Base-by-base conservation (phyloP, 2,113 vertebrate species). In the Macrotus californicus region DNA sequence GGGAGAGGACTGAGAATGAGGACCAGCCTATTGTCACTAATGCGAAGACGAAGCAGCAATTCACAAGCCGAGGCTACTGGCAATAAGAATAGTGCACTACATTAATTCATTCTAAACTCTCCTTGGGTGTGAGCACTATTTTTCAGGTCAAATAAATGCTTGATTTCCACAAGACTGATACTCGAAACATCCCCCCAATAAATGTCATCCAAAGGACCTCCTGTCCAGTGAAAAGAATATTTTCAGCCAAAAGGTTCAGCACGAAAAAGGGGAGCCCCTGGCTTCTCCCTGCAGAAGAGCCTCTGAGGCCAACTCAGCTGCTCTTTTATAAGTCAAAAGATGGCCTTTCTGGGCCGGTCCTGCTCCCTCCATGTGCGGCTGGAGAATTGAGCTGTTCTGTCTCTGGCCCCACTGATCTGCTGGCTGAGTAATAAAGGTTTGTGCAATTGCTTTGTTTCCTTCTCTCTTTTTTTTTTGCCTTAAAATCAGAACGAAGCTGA, bases 301-400 rank as follows among this genome's bases (percentile, higher is more conserved):
- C 54, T 91, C 31, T 3, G 8, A 3, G 31, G 90, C 94, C 94
- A 85, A 88, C 50, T 75, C 31, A 31, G 94, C 81, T 84, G 91
- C 94, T 97, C 81, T 89, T 96, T 97, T 94, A 92, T 83, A 95
- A 96, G 90, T 96, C 94, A 94, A 93, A 96, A 94, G 92, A 77
- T 52, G 41, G 89, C 70, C 92, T 96, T 96, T 96, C 79, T 19
- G 48, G 50, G 87, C 61, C 87, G 29, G 94, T 79, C 2, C 56
- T 29, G 66, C 41, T 48, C 67, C 61, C 86, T 85, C 96, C 66
- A 90, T 2, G 6, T 19, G 92, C 94, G 61, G 43, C 84, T 66
- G 56, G 87, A 79, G 93, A 93, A 93, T 16, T 21, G 76, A 50
- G 73, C 94, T 50, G 86, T 90, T 83, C 72, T 64, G 41, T 46